A percentile compares a stretch with the other conserved stretches of the same genome.
phyloP scores from a whole-genome alignment of 1,140 invertebrate genomes.

The Agrilus planipennis region DNA sequence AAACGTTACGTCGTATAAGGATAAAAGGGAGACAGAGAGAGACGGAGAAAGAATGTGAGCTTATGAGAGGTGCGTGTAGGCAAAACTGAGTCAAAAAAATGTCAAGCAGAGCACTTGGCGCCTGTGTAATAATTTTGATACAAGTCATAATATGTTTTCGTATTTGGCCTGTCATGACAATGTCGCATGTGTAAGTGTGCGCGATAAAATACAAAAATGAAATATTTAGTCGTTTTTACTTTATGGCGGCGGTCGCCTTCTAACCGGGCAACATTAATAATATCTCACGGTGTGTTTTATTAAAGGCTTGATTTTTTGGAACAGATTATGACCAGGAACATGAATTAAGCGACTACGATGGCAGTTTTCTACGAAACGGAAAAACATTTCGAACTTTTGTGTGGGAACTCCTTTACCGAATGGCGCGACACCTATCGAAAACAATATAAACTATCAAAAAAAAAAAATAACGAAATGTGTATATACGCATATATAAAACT shows the following conservation, averaged over 20 bases:
- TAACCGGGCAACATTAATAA: constrained; percentile 8
- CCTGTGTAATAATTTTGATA: constrained; percentile 27
- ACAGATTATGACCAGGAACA: no score
- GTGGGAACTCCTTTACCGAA: no score
- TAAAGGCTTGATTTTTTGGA: no score
- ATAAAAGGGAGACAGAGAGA: background rate
- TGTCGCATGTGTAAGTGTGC: constrained; percentile 17
- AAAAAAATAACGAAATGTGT: no score
- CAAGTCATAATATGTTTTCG: constrained; percentile 22
- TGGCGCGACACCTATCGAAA: no score
- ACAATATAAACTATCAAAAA: no score
- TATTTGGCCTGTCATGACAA: constrained; percentile 22
- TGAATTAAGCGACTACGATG: no score
- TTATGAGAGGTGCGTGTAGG: no score
- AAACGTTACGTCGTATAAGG: background rate
- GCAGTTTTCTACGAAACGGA: no score
- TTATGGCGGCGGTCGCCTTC: constrained; percentile 7
- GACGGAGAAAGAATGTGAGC: background rate
- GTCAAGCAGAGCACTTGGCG: constrained; percentile 22
- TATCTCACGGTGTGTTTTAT: background rate
- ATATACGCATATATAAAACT: no score
- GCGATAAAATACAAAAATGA: constrained; percentile 25
- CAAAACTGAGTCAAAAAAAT: no score
- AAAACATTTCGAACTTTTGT: no score
- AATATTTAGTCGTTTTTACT: constrained; percentile 22